Percentiles rank a stretch among this genome's conserved stretches.
Conservation (phyloP, 2,797 vertebrate species). For the Aselliscus stoliczkanus region DNA sequence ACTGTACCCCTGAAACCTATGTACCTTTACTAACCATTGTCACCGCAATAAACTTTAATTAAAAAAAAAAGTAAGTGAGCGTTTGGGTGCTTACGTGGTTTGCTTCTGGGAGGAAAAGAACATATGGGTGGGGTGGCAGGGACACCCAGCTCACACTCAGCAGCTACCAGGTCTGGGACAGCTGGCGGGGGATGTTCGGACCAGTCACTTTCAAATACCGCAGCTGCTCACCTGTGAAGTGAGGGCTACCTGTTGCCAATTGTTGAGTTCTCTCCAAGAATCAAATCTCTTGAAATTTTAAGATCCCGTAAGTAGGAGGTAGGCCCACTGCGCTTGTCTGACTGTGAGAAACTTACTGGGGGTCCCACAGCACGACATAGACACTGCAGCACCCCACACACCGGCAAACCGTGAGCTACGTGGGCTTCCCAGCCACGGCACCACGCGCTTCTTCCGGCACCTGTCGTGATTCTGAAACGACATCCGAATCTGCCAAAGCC, state of each 20-base stretch:
- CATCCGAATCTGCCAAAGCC: background rate
- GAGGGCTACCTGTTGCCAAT: background rate
- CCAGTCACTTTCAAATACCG: background rate
- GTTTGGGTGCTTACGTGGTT: background rate
- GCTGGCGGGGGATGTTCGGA: rapidly evolving
- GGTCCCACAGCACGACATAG: rapidly evolving
- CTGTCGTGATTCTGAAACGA: no score
- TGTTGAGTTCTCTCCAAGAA: background rate
- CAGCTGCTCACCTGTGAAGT: background rate
- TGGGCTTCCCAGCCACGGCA: rapidly evolving
- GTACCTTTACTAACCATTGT: no score
- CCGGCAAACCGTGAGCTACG: rapidly evolving
- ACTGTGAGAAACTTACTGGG: rapidly evolving
- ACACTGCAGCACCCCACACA: rapidly evolving
- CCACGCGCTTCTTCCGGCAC: rapidly evolving
- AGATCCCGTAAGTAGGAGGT: rapidly evolving
- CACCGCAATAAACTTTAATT: no score
- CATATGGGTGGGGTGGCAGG: background rate
- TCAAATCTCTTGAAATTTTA: background rate
- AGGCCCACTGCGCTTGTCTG: rapidly evolving
- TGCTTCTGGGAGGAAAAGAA: background rate
- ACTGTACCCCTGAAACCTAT: no score
- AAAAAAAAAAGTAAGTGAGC: background rate
- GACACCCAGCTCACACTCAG: no score
- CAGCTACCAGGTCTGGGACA: rapidly evolving